A percentile compares a stretch with the other conserved stretches of the same genome.
Evolutionary conservation across 2,888 invertebrate species (phyloP).

Genomic region (Chrysolina americana): DNA sequence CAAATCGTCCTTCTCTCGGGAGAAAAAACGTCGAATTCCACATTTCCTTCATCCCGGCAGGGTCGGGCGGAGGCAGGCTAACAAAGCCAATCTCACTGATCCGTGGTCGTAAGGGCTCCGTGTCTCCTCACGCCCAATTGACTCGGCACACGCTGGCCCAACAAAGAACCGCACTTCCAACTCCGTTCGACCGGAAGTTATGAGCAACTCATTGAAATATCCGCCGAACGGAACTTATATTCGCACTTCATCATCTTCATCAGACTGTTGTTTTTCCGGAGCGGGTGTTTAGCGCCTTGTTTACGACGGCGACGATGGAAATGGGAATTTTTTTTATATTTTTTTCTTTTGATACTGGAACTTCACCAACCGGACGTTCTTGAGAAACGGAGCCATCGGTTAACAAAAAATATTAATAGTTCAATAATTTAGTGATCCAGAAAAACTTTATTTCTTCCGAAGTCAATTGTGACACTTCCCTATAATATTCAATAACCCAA

Average conservation of each 20-base stretch:
- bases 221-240: constrained; percentile 65
- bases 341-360: too few species aligned
- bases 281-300: constrained; percentile 33
- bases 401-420: too few species aligned
- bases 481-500: too few species aligned
- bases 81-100: constrained; percentile 52
- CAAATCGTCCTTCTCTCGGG: constrained; percentile 39
- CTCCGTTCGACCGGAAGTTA: constrained; percentile 66
- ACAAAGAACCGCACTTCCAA: constrained; percentile 53
- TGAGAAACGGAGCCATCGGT: too few species aligned
- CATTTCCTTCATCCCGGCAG: constrained; percentile 61
- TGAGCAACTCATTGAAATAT: constrained; percentile 69
- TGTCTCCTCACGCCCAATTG: constrained; percentile 64
- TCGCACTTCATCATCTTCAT: constrained; percentile 63
- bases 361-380: too few species aligned
- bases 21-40: constrained; percentile 49
- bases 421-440: too few species aligned
- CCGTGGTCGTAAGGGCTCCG: constrained; percentile 58
- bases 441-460: too few species aligned
- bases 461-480: too few species aligned
- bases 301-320: not conserved
- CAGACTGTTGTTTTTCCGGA: constrained; percentile 60
- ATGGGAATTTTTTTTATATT: too few species aligned
- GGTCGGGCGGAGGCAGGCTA: constrained; percentile 55
- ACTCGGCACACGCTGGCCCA: constrained; percentile 62